Conservation (phyloP, 2,888 invertebrate species). For the Polymixis flavicincta region DNA sequence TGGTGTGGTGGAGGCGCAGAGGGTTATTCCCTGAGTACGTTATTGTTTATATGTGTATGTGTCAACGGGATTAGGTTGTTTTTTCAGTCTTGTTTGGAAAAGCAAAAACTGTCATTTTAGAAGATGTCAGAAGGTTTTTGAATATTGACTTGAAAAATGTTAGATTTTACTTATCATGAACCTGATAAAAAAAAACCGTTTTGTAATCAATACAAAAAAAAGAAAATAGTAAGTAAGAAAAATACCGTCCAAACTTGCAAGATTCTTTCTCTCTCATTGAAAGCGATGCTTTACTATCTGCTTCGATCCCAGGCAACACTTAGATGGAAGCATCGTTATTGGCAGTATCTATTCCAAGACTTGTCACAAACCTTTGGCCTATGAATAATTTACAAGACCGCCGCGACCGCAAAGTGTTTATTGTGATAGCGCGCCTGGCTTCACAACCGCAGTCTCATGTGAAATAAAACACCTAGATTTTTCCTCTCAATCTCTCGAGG, state of each 20-base stretch:
- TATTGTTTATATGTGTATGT: slow-evolving; percentile 35
- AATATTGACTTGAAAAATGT: neutral
- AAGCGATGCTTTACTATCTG: slow-evolving; percentile 28
- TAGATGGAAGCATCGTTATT: slow-evolving; percentile 65
- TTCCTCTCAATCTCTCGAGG: slow-evolving; percentile 84
- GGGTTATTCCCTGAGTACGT: slow-evolving; percentile 55
- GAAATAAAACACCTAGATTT: slow-evolving; percentile 89
- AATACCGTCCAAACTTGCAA: slow-evolving; percentile 13
- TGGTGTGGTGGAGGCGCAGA: slow-evolving; percentile 31
- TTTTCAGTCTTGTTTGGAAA: neutral
- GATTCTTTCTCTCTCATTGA: slow-evolving; percentile 16
- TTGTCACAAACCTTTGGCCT: slow-evolving; percentile 80
- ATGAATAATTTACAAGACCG: slow-evolving; percentile 85
- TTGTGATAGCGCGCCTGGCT: slow-evolving; percentile 85
- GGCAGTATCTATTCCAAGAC: slow-evolving; percentile 78
- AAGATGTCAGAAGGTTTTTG: neutral
- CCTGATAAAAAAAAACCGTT: neutral
- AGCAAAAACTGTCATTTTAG: neutral
- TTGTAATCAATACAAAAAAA: neutral
- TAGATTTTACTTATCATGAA: neutral
- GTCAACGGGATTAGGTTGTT: slow-evolving; percentile 8
- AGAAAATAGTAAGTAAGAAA: slow-evolving; percentile 25
- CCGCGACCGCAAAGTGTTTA: slow-evolving; percentile 86
- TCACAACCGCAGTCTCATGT: slow-evolving; percentile 84
- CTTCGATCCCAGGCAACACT: slow-evolving; percentile 45